phyloP scores from a whole-genome alignment of 2,797 vertebrate genomes.

The Lithobates pipiens region DNA sequence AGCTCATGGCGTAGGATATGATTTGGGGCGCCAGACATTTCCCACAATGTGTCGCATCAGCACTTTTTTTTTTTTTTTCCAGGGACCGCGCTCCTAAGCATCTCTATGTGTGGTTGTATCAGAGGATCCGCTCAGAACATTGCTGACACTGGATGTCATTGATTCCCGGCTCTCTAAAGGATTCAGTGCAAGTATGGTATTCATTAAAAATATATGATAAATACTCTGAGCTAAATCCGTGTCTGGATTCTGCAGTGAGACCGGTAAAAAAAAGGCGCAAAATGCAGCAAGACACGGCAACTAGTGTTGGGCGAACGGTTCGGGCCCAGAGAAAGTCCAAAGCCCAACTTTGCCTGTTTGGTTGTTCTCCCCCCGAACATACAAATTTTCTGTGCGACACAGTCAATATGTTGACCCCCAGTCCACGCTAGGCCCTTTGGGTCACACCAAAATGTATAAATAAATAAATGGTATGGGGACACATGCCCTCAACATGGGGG shows the following conservation, averaged over 20 bases:
- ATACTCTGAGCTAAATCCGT: neutral
- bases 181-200: neutral
- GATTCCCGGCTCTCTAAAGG: neutral
- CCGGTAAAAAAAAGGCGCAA: neutral
- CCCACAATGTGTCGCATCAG: slow-evolving; percentile 24
- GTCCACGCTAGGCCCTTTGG: too few species aligned
- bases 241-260: neutral
- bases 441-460: too few species aligned
- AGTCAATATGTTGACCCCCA: too few species aligned
- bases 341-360: too few species aligned
- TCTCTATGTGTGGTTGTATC: slow-evolving; percentile 16
- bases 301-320: too few species aligned
- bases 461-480: too few species aligned
- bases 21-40: slow-evolving; percentile 47
- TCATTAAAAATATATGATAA: neutral
- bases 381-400: too few species aligned
- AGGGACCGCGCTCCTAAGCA: slow-evolving; percentile 10
- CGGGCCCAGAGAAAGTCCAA: too few species aligned
- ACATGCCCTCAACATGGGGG: too few species aligned
- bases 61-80: slow-evolving; percentile 18
- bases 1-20: slow-evolving; percentile 36
- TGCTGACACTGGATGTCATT: slow-evolving; percentile 20
- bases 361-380: too few species aligned
- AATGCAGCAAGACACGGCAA: neutral
- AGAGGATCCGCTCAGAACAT: slow-evolving; percentile 1